Evolutionary conservation across 2,797 vertebrate species (phyloP), one percentile per base, ranked within the genome.

Genomic region (Karalla daura): DNA sequence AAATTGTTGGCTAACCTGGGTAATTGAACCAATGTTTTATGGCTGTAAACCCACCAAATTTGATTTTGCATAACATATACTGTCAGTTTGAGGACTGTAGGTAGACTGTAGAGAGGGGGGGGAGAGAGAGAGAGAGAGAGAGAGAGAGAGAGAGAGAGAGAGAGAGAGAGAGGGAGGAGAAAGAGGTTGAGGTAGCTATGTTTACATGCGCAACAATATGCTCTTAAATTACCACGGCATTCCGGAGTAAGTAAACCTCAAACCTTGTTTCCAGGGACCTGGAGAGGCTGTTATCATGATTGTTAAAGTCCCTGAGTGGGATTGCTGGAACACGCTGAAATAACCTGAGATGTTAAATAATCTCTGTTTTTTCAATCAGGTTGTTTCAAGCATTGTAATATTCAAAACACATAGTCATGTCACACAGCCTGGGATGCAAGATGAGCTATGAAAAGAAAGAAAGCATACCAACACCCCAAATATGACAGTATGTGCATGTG

Each of bases 21-120:
- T 46, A 35, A 15, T 56, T 18, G n/a, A 23, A 40, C 3, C 12
- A 20, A n/a, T 0, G 13, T 2, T n/a, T n/a, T n/a, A n/a, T n/a
- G n/a, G n/a, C n/a, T n/a, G n/a, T n/a, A n/a, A n/a, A n/a, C n/a
- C n/a, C n/a, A n/a, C 73, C 69, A 1, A 70, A 76, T 85, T 78
- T 35, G 18, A 80, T 85, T 80, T 79, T 54, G 18, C 65, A 20
- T 70, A 61, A 83, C 70, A 72, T 61, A 51, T 67, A 73, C 78
- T 79, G 78, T 49, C 46, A n/a, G 50, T 12, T 37, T 44, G 54
- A 41, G 27, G 11, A 51, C 13, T n/a, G 13, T 25, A 40, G 41
- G 51, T 41, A 49, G 21, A 39, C n/a, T n/a, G n/a, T n/a, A n/a
- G n/a, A n/a, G n/a, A n/a, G n/a, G n/a, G n/a, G n/a, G n/a, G n/a